phyloP scores from a whole-genome alignment of 2,888 invertebrate genomes.

The Hoplodrina blanda region DNA sequence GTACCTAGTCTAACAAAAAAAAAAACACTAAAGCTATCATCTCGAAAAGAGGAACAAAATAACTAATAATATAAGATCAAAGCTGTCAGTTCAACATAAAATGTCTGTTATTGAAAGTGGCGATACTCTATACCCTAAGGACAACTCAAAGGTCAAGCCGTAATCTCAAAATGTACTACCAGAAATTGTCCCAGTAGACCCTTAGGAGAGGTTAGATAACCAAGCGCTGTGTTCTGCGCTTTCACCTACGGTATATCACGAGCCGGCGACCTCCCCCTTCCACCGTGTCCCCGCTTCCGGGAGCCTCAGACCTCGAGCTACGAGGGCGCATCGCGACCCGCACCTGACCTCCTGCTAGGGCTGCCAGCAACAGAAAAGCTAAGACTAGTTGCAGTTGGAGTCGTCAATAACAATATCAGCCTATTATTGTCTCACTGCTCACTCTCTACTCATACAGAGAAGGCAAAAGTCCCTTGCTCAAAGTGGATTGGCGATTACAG shows the following conservation, averaged over 20 bases:
- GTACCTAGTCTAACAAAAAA: too few relatives aligned
- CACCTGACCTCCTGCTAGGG: constrained; percentile 60
- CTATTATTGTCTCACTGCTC: too few relatives aligned
- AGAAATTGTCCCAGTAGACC: constrained; percentile 56
- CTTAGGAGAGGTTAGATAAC: constrained; percentile 71
- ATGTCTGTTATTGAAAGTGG: background rate
- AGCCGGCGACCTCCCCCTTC: constrained; percentile 55
- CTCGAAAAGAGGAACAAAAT: too few relatives aligned
- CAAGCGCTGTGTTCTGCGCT: constrained; percentile 63
- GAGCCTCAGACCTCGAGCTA: constrained; percentile 50
- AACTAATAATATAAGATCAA: background rate
- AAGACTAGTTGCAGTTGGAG: too few relatives aligned
- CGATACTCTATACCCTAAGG: background rate
- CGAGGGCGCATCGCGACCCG: constrained; percentile 61
- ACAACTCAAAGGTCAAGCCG: constrained; percentile 14
- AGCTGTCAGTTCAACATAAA: background rate
- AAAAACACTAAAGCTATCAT: too few relatives aligned
- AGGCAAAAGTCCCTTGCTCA: too few relatives aligned
- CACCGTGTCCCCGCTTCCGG: constrained; percentile 57
- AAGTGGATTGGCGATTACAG: too few relatives aligned
- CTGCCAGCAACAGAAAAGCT: constrained; percentile 1
- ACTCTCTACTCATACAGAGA: too few relatives aligned
- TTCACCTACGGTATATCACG: constrained; percentile 83
- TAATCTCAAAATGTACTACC: constrained; percentile 19
- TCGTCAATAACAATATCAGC: too few relatives aligned